A percentile compares a stretch with the other conserved stretches of the same genome.
Conservation (phyloP, 2,888 invertebrate species). For the Prosapia bicincta region DNA sequence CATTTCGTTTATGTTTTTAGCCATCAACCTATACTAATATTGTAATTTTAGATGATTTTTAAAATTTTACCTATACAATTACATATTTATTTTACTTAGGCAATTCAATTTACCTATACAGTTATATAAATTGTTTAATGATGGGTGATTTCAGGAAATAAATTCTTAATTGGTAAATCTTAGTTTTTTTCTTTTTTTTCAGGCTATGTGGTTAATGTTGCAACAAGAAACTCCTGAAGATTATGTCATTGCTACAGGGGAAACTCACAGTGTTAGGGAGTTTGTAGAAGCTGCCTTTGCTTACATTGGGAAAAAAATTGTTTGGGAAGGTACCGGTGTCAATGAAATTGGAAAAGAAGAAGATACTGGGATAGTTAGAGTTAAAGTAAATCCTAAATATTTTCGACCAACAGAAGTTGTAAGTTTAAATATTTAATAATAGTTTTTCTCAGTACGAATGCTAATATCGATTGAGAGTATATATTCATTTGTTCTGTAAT, state of each 20-base stretch:
- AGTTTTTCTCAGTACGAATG: too few species aligned
- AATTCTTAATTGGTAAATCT: too few species aligned
- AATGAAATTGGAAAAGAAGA: constrained; percentile 75
- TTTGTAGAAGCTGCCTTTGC: constrained; percentile 92
- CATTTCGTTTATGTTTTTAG: too few species aligned
- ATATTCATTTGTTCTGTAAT: too few species aligned
- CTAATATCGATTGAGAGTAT: neutral
- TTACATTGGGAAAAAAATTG: constrained; percentile 72
- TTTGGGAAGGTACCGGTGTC: constrained; percentile 85
- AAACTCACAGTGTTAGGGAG: constrained; percentile 91
- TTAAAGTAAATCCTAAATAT: constrained; percentile 89
- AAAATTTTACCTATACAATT: too few species aligned
- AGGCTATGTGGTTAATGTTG: constrained; percentile 99
- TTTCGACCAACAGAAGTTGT: constrained; percentile 98
- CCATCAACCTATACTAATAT: too few species aligned
- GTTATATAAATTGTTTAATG: too few species aligned
- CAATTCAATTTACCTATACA: too few species aligned
- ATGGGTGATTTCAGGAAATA: too few species aligned
- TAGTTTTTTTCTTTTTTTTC: too few species aligned
- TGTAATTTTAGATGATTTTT: too few species aligned
- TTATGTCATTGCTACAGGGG: constrained; percentile 96
- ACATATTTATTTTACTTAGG: too few species aligned
- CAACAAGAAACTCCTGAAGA: constrained; percentile 90
- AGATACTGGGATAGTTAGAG: constrained; percentile 67
- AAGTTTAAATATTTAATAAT: constrained; percentile 45